These are phyloP conservation scores for Brachyptera putata DNA, from an alignment of 2,888 invertebrate species.

Conservation along the genomic window DNA sequence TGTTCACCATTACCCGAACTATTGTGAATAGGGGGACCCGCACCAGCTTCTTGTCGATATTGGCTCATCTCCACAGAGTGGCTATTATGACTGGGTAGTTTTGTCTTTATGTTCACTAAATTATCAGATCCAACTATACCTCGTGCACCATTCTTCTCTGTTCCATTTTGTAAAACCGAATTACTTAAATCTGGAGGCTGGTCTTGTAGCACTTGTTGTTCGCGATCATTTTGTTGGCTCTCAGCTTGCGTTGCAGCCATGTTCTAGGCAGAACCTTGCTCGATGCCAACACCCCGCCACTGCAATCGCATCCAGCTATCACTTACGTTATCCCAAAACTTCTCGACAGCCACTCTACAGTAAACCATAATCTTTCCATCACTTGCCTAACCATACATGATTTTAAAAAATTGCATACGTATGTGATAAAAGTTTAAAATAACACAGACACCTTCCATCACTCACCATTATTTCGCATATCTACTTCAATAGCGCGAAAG, in stretches of 20 bases:
- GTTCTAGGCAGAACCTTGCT: constrained; percentile 55
- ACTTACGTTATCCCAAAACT: constrained; percentile 40
- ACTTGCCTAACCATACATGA: constrained; percentile 35
- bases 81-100: constrained; percentile 55
- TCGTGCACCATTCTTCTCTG: constrained; percentile 66
- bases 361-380: constrained; percentile 37
- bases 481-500: constrained; percentile 71
- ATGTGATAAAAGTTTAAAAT: constrained; percentile 38
- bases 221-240: constrained; percentile 72
- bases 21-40: constrained; percentile 48
- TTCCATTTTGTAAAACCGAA: constrained; percentile 66
- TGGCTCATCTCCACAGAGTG: constrained; percentile 59
- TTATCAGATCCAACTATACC: constrained; percentile 47
- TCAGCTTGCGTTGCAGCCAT: constrained; percentile 84
- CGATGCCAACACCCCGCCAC: constrained; percentile 59
- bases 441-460: constrained; percentile 45
- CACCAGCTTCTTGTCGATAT: constrained; percentile 63
- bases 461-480: constrained; percentile 68
- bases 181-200: constrained; percentile 66
- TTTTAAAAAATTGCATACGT: constrained; percentile 31
- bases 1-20: constrained; percentile 37
- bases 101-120: constrained; percentile 62
- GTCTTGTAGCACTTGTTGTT: constrained; percentile 61
- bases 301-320: constrained; percentile 49
- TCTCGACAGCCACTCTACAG: constrained; percentile 36